A percentile compares a stretch with the other conserved stretches of the same genome.
Evolutionary conservation across 2,113 vertebrate genomes (phyloP).

Genomic region (Clarias gariepinus): DNA sequence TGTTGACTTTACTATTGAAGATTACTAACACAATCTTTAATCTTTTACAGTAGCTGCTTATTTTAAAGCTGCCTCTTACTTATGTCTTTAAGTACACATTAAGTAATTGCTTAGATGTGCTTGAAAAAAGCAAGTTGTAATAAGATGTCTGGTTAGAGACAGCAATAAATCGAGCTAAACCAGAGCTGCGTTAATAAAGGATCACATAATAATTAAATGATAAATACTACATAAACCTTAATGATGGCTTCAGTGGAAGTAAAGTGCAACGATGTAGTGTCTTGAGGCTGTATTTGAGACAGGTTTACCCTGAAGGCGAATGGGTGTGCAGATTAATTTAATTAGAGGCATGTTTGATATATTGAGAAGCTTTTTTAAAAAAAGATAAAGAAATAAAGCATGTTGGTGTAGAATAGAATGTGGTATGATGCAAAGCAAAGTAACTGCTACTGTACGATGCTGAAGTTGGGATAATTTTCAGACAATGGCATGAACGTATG

Average conservation of each 20-base stretch:
- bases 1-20: constrained; percentile 52
- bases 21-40: constrained; percentile 59
- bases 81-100: constrained; percentile 23
- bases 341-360: not conserved
- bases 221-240: constrained; percentile 15
- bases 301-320: constrained; percentile 41
- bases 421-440: not conserved
- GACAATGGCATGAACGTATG: not conserved
- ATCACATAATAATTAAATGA: constrained; percentile 12
- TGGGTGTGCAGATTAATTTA: not conserved
- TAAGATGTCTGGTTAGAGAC: not conserved
- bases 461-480: not conserved
- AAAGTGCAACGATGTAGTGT: constrained; percentile 11
- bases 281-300: constrained; percentile 15
- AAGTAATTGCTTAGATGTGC: constrained; percentile 20
- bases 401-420: not conserved
- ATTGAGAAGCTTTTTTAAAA: not conserved
- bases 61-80: constrained; percentile 21
- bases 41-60: constrained; percentile 30
- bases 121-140: constrained; percentile 20
- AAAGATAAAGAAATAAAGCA: not conserved
- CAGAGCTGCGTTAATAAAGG: constrained; percentile 19
- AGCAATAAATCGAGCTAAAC: constrained; percentile 8
- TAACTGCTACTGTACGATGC: not conserved
- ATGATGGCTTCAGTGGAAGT: constrained; percentile 3